phyloP scores from a whole-genome alignment of 2,113 vertebrate genomes.

The Charina bottae region DNA sequence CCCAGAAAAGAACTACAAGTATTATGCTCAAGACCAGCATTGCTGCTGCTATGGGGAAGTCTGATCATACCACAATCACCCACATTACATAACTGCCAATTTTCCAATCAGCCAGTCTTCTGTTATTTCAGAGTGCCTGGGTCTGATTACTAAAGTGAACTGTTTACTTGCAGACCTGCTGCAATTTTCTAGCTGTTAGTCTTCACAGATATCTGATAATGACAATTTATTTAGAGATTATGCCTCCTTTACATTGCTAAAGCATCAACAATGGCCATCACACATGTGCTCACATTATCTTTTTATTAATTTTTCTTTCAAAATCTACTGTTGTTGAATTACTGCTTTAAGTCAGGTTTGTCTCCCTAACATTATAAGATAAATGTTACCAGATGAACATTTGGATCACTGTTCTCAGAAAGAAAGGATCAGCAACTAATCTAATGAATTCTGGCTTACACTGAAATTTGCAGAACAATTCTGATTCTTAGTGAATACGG shows the following conservation, averaged over 20 bases:
- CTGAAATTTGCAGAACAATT: conserved; percentile 25
- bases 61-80: background rate
- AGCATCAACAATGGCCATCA: background rate
- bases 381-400: conserved; percentile 6
- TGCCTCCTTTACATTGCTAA: background rate
- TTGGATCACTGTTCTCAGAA: background rate
- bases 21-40: background rate
- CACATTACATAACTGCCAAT: background rate
- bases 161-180: background rate
- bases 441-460: conserved; percentile 32
- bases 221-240: background rate
- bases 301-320: conserved; percentile 14
- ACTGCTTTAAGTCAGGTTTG: background rate
- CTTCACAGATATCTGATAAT: background rate
- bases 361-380: conserved; percentile 22
- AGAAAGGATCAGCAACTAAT: conserved; percentile 7
- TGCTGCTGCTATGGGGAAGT: background rate
- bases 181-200: background rate
- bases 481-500: conserved; percentile 19
- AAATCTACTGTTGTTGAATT: background rate
- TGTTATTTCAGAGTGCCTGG: background rate
- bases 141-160: background rate
- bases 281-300: background rate
- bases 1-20: background rate
- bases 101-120: too few species aligned